Conservation (phyloP, 2,113 vertebrate genomes). For the Gymnarchus niloticus region DNA sequence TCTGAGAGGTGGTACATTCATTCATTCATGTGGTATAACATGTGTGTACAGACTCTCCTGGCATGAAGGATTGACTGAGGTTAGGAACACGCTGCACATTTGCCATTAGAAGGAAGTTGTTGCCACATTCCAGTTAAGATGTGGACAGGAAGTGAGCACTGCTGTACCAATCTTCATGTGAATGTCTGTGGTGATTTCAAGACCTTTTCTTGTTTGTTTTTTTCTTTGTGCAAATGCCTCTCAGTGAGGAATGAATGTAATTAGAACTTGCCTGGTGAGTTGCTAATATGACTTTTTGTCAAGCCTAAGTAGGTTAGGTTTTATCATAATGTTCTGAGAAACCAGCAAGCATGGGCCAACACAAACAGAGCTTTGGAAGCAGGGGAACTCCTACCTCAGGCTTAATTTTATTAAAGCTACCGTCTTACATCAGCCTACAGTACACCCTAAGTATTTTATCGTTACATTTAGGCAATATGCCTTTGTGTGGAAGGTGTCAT, state of each 20-base stretch:
- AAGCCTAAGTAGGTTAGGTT: conserved; percentile 76
- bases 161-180: not conserved
- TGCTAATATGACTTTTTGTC: conserved; percentile 66
- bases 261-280: conserved; percentile 36
- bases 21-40: no score
- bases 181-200: conserved; percentile 19
- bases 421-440: conserved; percentile 90
- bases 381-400: conserved; percentile 83
- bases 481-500: conserved; percentile 91
- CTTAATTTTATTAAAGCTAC: conserved; percentile 92
- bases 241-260: conserved; percentile 39
- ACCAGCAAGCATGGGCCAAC: conserved; percentile 70
- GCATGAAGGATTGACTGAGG: no score
- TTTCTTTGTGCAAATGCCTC: conserved; percentile 43
- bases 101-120: no score
- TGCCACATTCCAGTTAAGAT: not conserved
- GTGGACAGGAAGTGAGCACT: not conserved
- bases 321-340: conserved; percentile 77
- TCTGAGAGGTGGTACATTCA: no score
- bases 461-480: conserved; percentile 97
- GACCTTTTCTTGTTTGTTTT: conserved; percentile 41
- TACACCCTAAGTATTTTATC: conserved; percentile 93
- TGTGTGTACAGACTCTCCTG: no score
- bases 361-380: conserved; percentile 86
- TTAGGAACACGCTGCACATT: no score